Conservation (phyloP, 2,113 vertebrate species). For the Gracilinanus agilis region DNA sequence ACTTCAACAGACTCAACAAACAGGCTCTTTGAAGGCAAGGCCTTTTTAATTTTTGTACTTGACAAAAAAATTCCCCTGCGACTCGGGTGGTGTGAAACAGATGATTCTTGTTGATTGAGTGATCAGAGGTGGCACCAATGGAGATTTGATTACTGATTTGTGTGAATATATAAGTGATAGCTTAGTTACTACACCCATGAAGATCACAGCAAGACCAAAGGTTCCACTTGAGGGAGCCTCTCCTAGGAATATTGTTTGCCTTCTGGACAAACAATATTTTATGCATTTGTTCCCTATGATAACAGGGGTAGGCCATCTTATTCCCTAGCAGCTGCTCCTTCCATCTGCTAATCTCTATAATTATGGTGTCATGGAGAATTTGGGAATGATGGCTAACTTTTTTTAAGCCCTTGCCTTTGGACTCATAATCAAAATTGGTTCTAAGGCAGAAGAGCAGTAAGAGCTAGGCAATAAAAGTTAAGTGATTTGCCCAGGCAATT, state of each 20-base stretch:
- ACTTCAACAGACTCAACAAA: not conserved
- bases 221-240: not conserved
- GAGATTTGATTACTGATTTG: not conserved
- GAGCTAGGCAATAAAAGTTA: too few species aligned
- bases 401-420: not conserved
- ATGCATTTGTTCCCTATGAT: not conserved
- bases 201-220: not conserved
- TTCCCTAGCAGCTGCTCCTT: not conserved
- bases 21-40: not conserved
- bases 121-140: not conserved
- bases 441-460: not conserved
- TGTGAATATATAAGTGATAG: not conserved
- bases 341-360: not conserved
- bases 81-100: not conserved
- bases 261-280: not conserved
- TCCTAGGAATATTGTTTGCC: not conserved
- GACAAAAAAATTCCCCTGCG: not conserved
- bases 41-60: not conserved
- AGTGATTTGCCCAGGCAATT: too few species aligned
- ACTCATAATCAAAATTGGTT: not conserved
- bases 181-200: not conserved
- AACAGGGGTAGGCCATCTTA: conserved; percentile 3
- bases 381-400: not conserved
- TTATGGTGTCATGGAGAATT: not conserved
- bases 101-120: not conserved